Conservation (phyloP, 2,888 invertebrate species). For the Clusia tigrina region DNA sequence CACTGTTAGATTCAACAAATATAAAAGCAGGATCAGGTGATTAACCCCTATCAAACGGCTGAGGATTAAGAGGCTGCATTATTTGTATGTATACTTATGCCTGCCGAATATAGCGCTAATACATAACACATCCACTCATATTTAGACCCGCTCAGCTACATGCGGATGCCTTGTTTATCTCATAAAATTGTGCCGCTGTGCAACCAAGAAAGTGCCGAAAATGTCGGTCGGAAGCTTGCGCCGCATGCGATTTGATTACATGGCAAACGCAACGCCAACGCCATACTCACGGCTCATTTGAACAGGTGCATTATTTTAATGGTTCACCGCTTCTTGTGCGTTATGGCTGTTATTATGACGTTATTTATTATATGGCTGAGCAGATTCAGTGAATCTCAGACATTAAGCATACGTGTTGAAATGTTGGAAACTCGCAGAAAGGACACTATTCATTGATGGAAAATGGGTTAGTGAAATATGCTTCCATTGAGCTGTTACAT, state of each 20-base stretch:
- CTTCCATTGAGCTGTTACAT: neutral
- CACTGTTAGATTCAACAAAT: no score
- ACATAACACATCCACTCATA: no score
- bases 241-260: neutral
- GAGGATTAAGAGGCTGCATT: no score
- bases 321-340: neutral
- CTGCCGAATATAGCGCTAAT: no score
- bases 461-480: neutral
- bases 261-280: neutral
- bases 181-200: neutral
- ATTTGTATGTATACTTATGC: no score
- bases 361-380: no score
- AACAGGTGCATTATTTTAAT: neutral
- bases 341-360: no score
- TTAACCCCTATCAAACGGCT: no score
- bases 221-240: neutral
- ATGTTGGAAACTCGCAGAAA: neutral
- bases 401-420: neutral
- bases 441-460: neutral
- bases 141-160: no score
- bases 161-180: constrained; percentile 7
- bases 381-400: neutral
- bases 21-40: no score
- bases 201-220: neutral
- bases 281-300: no score